Evolutionary conservation across 2,888 invertebrate species (phyloP).

Genomic region (Euspilapteryx auroguttella): DNA sequence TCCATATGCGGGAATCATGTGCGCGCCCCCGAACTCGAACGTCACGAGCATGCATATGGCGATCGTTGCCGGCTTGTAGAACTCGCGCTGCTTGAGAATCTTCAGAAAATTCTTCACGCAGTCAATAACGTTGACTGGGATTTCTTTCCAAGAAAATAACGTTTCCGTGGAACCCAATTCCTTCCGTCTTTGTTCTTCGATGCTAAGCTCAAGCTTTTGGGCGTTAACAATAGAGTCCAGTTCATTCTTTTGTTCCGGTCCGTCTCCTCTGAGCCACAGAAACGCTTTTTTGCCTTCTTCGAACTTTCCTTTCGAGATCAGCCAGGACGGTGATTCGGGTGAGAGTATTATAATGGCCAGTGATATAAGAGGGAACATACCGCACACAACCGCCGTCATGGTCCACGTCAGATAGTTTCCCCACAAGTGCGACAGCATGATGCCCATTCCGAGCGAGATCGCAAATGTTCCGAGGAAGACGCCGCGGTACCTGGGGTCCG

Average conservation of each 20-base stretch:
- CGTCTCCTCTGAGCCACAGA: slow-evolving; percentile 36
- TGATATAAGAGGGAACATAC: slow-evolving; percentile 21
- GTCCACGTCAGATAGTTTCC: slow-evolving; percentile 50
- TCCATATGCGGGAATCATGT: slow-evolving; percentile 13
- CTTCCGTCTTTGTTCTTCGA: slow-evolving; percentile 5
- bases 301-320: slow-evolving; percentile 36
- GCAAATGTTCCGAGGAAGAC: slow-evolving; percentile 43
- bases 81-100: slow-evolving; percentile 13
- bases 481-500: slow-evolving; percentile 45
- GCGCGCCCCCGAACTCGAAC: slow-evolving; percentile 14
- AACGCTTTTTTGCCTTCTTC: slow-evolving; percentile 40
- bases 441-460: slow-evolving; percentile 45
- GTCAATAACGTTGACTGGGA: background rate
- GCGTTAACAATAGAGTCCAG: slow-evolving; percentile 14
- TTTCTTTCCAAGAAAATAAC: background rate
- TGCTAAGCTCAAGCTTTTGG: slow-evolving; percentile 5
- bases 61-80: slow-evolving; percentile 15
- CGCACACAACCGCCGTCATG: slow-evolving; percentile 28
- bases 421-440: slow-evolving; percentile 47
- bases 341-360: slow-evolving; percentile 10
- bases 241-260: slow-evolving; percentile 16
- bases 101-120: slow-evolving; percentile 7
- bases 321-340: slow-evolving; percentile 60
- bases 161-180: slow-evolving; percentile 1
- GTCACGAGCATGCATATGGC: slow-evolving; percentile 15